phyloP scores from a whole-genome alignment of 2,888 invertebrate genomes.

The Atherix ibis region DNA sequence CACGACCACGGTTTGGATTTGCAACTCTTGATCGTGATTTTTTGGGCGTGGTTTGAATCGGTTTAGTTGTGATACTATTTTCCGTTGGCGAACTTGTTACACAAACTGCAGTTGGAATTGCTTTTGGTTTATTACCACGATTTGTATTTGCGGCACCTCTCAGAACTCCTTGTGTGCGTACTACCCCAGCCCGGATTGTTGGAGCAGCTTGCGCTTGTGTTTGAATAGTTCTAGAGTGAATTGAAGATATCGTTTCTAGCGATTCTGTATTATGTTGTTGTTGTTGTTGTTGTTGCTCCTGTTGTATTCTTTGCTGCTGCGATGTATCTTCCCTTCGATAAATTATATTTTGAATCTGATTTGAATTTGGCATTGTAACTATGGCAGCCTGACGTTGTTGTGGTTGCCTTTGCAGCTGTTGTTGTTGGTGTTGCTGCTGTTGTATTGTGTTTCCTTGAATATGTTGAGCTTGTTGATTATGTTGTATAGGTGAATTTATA shows the following conservation, averaged over 20 bases:
- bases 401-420: no score
- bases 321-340: no score
- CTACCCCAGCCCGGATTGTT: not conserved
- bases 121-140: conserved; percentile 12
- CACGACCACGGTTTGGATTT: no score
- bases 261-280: not conserved
- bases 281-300: conserved; percentile 8
- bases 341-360: no score
- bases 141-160: conserved; percentile 10
- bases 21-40: conserved; percentile 7
- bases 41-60: conserved; percentile 3
- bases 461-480: conserved; percentile 14
- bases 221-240: not conserved
- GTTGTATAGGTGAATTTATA: no score
- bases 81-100: not conserved
- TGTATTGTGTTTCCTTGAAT: conserved; percentile 11
- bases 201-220: not conserved
- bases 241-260: not conserved
- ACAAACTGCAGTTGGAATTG: conserved; percentile 12
- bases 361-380: no score
- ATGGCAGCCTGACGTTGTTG: no score
- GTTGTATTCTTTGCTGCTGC: no score
- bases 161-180: no score
- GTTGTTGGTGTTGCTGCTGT: conserved; percentile 12
- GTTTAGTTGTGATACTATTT: not conserved